phyloP scores from a whole-genome alignment of 2,113 vertebrate genomes.

The Mustela lutreola region DNA sequence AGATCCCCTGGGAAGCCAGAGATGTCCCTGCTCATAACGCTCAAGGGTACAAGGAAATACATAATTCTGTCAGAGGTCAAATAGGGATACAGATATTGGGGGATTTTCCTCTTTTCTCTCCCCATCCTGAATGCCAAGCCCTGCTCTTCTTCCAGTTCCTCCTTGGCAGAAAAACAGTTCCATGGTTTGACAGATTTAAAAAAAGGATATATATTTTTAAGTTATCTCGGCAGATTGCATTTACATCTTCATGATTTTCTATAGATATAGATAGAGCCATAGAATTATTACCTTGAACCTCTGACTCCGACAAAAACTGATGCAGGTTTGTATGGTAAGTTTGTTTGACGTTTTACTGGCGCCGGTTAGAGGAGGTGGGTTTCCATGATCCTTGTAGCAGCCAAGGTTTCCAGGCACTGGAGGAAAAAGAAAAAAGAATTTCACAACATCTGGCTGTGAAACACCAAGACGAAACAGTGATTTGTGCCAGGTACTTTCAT shows the following conservation, averaged over 20 bases:
- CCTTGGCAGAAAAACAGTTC: background rate
- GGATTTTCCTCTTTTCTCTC: background rate
- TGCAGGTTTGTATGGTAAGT: constrained; percentile 97
- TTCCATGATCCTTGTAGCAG: constrained; percentile 97
- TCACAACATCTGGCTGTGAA: constrained; percentile 69
- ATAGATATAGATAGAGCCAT: background rate
- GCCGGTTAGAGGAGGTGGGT: constrained; percentile 94
- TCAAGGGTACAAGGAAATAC: background rate
- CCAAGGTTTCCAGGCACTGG: constrained; percentile 98
- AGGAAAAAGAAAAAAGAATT: constrained; percentile 71
- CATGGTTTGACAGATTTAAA: background rate
- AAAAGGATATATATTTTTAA: background rate
- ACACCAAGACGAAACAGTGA: background rate
- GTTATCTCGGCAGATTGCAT: background rate
- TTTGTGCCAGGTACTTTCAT: constrained; percentile 43
- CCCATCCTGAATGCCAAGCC: background rate
- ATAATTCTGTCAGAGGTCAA: background rate
- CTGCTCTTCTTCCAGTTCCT: background rate
- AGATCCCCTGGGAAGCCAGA: background rate
- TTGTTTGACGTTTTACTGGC: constrained; percentile 96
- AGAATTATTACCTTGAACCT: constrained; percentile 92
- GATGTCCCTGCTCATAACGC: background rate
- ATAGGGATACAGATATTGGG: background rate
- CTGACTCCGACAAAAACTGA: constrained; percentile 95
- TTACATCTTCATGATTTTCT: background rate